Base-by-base conservation (phyloP, 1,140 invertebrate species). In the Drosophila equinoxialis region DNA sequence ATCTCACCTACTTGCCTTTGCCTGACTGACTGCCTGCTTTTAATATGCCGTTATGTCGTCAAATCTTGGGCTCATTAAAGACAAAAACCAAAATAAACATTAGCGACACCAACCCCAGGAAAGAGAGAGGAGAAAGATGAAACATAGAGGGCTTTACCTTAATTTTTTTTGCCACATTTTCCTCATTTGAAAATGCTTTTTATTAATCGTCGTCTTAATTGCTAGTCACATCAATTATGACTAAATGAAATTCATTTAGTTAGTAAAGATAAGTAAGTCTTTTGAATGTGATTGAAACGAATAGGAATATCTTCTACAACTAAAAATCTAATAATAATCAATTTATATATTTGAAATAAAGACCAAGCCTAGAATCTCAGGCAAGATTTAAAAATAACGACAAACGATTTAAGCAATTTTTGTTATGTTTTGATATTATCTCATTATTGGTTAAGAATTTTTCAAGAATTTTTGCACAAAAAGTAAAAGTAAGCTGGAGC, bases 21-120 rank as follows among this genome's bases (percentile, higher is more conserved):
- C 35, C 35, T 37, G 35, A 11, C 35, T 37, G 35, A 11, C 35
- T 68, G 62, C 59, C 82, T 76, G 74, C 84, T 80, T 78, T 89
- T 87, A 84, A 87, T 87, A 87, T 90, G 84, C 84, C 80, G 80
- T 81, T 89, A 73, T 82, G 67, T 80, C 78, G 85, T 84, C 76
- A 89, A 89, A 84, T 89, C 84, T 66, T 60, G 59, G 74, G 67
- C 78, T 89, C 84, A 87, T 87, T 89, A 89, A 89, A 89, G 75
- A 51, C 64, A 62, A 14, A 48, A 64, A 59, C 65, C 74, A 57
- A 62, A 70, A 74, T 79, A 72, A 63, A 55, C 61, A 77, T 51
- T 51, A 51, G 45, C 10, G 3, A 11, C 6, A 60, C 42, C 51
- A 35, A 61, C 6, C 20, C 6, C n/a, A 4, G 20, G 14, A 48